Percentiles rank a stretch among this genome's conserved stretches.
phyloP scores from a whole-genome alignment of 2,888 invertebrate species.

The Phyto melanocephala region DNA sequence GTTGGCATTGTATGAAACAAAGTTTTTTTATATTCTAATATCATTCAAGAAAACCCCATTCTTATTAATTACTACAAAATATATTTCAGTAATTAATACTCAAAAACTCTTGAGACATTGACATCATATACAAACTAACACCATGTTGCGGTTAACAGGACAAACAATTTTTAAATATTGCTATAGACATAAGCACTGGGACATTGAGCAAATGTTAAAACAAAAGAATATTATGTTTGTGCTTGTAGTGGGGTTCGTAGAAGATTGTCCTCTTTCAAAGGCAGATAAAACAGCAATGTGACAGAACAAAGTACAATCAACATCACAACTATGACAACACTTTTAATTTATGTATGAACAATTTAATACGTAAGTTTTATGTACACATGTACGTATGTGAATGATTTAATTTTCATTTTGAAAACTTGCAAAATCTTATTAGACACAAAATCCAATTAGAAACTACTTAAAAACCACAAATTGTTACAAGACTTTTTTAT shows the following conservation, averaged over 20 bases:
- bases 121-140: not conserved
- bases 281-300: not conserved
- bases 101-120: not conserved
- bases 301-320: not conserved
- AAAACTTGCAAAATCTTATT: no score
- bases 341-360: slow-evolving; percentile 2
- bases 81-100: not conserved
- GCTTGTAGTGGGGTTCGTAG: no score
- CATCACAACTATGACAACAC: not conserved
- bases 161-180: not conserved
- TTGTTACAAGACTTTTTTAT: no score
- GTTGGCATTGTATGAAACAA: not conserved
- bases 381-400: no score
- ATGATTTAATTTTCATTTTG: no score
- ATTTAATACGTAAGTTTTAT: no score
- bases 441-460: no score
- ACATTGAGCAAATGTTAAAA: no score
- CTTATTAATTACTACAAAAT: not conserved
- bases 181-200: not conserved
- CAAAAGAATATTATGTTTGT: no score
- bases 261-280: not conserved
- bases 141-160: not conserved
- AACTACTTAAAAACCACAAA: no score
- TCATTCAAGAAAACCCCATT: not conserved
- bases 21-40: not conserved